These are phyloP conservation scores for Amphilophus citrinellus DNA, from an alignment of 2,113 vertebrate species.

Conservation along the genomic window DNA sequence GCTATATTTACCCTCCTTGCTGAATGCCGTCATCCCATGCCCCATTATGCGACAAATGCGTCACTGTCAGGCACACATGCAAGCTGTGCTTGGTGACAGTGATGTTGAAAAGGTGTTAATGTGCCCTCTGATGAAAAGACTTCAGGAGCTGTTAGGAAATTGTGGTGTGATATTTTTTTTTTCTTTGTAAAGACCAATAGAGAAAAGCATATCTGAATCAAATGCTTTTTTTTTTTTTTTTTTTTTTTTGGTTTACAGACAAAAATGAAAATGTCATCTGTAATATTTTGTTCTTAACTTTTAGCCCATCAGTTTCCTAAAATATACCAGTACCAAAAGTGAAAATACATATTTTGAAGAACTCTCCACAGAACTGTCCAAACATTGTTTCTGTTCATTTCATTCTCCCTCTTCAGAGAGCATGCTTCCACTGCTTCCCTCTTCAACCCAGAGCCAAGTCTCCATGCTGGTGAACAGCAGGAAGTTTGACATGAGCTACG, in stretches of 20 bases:
- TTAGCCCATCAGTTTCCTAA: not conserved
- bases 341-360: not conserved
- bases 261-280: not conserved
- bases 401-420: conserved; percentile 82
- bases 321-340: not conserved
- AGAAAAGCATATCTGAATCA: not conserved
- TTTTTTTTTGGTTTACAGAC: too few species aligned
- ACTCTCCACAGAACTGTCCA: not conserved
- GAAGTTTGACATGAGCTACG: conserved; percentile 96
- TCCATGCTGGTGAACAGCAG: conserved; percentile 88
- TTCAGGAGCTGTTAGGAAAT: conserved; percentile 23
- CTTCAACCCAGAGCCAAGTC: conserved; percentile 85
- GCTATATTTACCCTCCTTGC: conserved; percentile 55
- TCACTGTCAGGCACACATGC: conserved; percentile 46
- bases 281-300: not conserved
- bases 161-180: not conserved
- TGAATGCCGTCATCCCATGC: conserved; percentile 30
- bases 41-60: conserved; percentile 40
- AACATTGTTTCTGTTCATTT: not conserved
- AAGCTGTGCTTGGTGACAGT: conserved; percentile 50
- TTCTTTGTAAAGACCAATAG: not conserved
- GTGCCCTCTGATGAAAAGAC: conserved; percentile 46
- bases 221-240: not conserved
- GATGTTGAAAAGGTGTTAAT: conserved; percentile 47
- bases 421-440: conserved; percentile 91